A percentile compares a stretch with the other conserved stretches of the same genome.
Conservation (phyloP, 2,888 invertebrate genomes). For the Petrolisthes manimaculis region DNA sequence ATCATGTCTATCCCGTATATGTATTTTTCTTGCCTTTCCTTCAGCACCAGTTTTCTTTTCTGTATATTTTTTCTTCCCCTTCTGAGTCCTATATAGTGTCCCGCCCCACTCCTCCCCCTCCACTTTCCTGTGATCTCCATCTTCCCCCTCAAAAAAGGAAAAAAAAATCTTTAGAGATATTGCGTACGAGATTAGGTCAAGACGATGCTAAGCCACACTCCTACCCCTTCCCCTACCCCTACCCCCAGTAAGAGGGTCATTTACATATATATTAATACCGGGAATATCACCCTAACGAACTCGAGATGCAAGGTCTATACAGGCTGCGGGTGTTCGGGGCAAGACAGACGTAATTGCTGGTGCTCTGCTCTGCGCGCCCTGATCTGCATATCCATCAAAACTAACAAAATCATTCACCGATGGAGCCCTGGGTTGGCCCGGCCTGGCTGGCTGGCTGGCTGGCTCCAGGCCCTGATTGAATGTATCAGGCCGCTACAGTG, state of each 20-base stretch:
- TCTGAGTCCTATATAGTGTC: neutral
- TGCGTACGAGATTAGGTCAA: constrained; percentile 31
- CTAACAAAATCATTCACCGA: constrained; percentile 39
- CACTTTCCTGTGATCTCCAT: neutral
- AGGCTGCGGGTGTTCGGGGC: constrained; percentile 28
- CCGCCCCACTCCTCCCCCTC: neutral
- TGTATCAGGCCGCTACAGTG: neutral
- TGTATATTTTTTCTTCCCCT: neutral
- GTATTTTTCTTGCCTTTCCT: too few relatives aligned
- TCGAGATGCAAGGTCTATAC: constrained; percentile 18
- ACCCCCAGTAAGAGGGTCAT: constrained; percentile 37
- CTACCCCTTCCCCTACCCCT: neutral
- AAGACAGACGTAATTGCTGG: constrained; percentile 43
- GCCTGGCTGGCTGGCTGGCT: neutral
- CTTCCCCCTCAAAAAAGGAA: neutral
- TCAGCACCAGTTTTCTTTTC: neutral
- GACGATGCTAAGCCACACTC: constrained; percentile 39
- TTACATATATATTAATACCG: constrained; percentile 50
- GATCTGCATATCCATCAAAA: constrained; percentile 45
- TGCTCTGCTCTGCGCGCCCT: constrained; percentile 17
- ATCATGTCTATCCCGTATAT: too few relatives aligned
- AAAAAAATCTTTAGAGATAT: constrained; percentile 29
- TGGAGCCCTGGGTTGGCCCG: constrained; percentile 12
- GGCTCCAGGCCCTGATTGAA: neutral
- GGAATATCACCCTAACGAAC: constrained; percentile 47